Base-by-base conservation (phyloP, 64 coral and sea anemone species). In the Hydrozoanthus tunicans region DNA sequence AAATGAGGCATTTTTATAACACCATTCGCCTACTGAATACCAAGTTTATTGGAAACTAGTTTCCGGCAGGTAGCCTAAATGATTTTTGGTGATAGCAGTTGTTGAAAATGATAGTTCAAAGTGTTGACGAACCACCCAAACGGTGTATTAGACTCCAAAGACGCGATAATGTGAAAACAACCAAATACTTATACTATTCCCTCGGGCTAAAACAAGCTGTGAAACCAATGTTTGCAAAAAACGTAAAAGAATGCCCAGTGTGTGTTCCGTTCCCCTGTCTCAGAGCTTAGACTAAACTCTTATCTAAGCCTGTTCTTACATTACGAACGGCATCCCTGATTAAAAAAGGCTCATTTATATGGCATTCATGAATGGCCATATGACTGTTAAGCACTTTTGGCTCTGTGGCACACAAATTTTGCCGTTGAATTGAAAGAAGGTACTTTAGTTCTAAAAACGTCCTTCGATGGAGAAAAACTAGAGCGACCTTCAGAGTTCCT, bases 141-240 rank as follows among this genome's bases (percentile, higher is more conserved):
- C 69, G 54, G 84, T 7, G 56, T 59, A 88, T 88, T 88, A 88
- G 20, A 58, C 13, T 75, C 69, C 69, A 88, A 88, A 88, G 54
- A 88, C n/a, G 69, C 84, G 84, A 88, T 88, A 88, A 88, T 88
- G 84, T 88, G 84, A 88, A 88, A 88, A 88, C 69, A 88, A 88
- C 84, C 23, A 59, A 88, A 88, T 59, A 9, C 55, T 72, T 59
- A 58, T 55, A 74, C 2, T 59, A 53, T 43, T 88, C 84, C 80
- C 84, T 73, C 13, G 74, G 84, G 84, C 70, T 74, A 75, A 88
- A 88, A 88, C 13, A 70, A 88, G 84, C 84, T 88, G 69, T 88
- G 84, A 88, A 88, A 88, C 84, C 84, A 60, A 60, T 75, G 67
- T 88, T 88, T 88, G 23, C 32, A 43, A 43, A 43, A 43, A 43